Base-by-base conservation (phyloP, 2,888 invertebrate genomes). In the Gryllus longicercus region DNA sequence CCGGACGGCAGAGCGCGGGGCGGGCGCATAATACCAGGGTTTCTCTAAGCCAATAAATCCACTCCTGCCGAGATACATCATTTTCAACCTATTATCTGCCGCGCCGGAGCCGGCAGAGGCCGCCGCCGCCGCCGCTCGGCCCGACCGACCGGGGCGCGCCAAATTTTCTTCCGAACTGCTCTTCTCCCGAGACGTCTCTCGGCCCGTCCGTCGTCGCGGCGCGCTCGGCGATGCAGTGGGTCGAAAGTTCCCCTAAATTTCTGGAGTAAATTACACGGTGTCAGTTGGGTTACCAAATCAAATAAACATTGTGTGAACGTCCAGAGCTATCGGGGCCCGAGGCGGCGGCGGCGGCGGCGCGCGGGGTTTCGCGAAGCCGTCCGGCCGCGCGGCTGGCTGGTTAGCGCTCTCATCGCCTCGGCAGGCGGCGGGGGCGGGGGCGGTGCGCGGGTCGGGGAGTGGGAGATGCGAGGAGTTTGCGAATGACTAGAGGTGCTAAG, bases 31-130 rank as follows among this genome's bases (percentile, higher is more conserved):
- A 79, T 77, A 74, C 80, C 75, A 77, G 78, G 82, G 75, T 80
- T 79, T 78, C 79, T 79, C 75, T 79, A 75, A 80, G 79, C 82
- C 82, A 80, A 82, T 82, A 82, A 82, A 82, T 82, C 79, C 80
- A 78, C n/a, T 25, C 74, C 14, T 51, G 25, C 51, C 14, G 77
- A 75, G 79, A 80, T 82, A 80, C 80, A 82, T 82, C 82, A 82
- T 80, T 75, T 80, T 78, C 81, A 63, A 75, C 80, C 81, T 50
- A 79, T 81, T 81, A 79, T 81, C 79, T 77, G 50, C 63, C 21
- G 75, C 76, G 51, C 77, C n/a, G 38, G 38, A 38, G 38, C 38
- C 38, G 38, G 38, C 38, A 38, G 38, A 38, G 38, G 38, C 38
- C 38, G 38, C 8, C 38, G 38, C 38, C 38, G 2, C 25, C 25